Percentiles rank a stretch among this genome's conserved stretches.
These are phyloP conservation scores for Iphiclides podalirius DNA, from an alignment of 2,888 invertebrate species.

Conservation along the genomic window DNA sequence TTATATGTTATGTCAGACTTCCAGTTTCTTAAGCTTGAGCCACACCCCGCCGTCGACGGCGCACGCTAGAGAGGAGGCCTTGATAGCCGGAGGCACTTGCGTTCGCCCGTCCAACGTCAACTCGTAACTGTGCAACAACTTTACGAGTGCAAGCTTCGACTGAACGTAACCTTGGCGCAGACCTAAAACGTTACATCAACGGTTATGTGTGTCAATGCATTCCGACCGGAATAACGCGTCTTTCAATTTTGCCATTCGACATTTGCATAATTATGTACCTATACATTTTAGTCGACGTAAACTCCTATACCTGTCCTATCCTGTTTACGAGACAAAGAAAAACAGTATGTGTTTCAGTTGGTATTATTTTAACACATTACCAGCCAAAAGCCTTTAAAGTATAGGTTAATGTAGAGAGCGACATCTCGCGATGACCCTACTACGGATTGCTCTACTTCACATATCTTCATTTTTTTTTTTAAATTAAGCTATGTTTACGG, in stretches of 20 bases:
- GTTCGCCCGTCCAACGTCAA: constrained; percentile 55
- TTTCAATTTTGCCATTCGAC: background rate
- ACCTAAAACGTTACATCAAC: constrained; percentile 42
- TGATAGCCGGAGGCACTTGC: constrained; percentile 54
- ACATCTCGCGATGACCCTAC: too few species aligned
- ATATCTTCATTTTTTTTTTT: too few species aligned
- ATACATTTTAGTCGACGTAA: too few species aligned
- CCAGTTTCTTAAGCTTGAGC: constrained; percentile 52
- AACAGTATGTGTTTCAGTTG: too few species aligned
- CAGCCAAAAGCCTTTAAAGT: too few species aligned
- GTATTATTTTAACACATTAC: too few species aligned
- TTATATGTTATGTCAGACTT: constrained; percentile 17
- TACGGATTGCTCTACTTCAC: too few species aligned
- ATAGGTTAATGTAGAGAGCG: too few species aligned
- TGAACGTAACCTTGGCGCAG: constrained; percentile 72
- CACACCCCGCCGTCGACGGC: constrained; percentile 63
- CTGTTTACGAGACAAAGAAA: too few species aligned
- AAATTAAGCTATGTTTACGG: too few species aligned
- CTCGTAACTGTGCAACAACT: constrained; percentile 59
- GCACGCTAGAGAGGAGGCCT: constrained; percentile 53
- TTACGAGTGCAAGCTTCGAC: constrained; percentile 65
- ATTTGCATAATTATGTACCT: background rate
- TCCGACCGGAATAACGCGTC: constrained; percentile 1
- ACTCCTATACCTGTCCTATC: too few species aligned
- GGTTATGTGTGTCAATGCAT: background rate